phyloP scores from a whole-genome alignment of 2,113 vertebrate genomes.

The Serinus canaria region DNA sequence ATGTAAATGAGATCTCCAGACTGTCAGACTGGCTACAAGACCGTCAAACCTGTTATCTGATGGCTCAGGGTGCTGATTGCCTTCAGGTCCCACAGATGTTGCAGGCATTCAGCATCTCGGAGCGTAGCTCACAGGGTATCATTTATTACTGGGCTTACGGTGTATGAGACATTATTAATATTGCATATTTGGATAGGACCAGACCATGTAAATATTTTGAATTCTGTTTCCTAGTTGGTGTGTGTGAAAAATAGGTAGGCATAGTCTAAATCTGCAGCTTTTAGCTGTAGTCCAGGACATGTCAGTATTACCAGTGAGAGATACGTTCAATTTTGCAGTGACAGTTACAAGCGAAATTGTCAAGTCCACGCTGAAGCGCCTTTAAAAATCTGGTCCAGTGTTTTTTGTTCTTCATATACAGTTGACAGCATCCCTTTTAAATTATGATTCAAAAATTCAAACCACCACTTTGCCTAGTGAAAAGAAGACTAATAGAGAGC shows the following conservation, averaged over 20 bases:
- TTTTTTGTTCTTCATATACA: constrained; percentile 6
- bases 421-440: constrained; percentile 26
- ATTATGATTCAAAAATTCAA: constrained; percentile 41
- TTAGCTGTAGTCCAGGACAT: neutral
- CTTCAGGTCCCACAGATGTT: constrained; percentile 12
- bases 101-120: neutral
- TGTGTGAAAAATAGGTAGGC: neutral
- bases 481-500: constrained; percentile 7
- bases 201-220: neutral
- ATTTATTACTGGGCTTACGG: neutral
- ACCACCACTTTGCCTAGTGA: neutral
- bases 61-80: neutral
- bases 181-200: neutral
- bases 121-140: neutral
- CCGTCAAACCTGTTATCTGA: constrained; percentile 39
- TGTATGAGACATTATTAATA: neutral
- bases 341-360: constrained; percentile 13
- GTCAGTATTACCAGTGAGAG: neutral
- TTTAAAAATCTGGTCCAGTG: neutral
- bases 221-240: neutral
- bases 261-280: neutral
- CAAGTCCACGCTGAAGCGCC: neutral
- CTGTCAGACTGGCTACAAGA: constrained; percentile 37
- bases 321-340: neutral
- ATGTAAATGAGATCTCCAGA: constrained; percentile 18